A percentile compares a stretch with the other conserved stretches of the same genome.
phyloP scores from a whole-genome alignment of 1,140 invertebrate species.

The Luehdorfia chinensis region DNA sequence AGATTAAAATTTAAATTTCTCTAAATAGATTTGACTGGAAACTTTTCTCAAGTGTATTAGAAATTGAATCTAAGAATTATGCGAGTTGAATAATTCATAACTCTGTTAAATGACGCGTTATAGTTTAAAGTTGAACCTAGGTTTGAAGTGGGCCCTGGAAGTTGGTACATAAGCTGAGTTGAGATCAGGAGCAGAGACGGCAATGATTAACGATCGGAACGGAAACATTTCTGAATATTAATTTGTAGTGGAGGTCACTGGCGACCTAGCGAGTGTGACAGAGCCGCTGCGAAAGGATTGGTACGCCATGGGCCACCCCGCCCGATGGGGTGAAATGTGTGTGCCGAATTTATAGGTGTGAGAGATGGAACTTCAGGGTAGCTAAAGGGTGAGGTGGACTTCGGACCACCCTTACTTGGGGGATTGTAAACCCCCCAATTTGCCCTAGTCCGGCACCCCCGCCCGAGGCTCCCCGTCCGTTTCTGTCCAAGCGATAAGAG shows the following conservation, averaged over 20 bases:
- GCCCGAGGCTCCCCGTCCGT: slow-evolving; percentile 64
- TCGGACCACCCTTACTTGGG: slow-evolving; percentile 66
- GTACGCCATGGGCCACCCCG: slow-evolving; percentile 54
- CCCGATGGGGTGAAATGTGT: slow-evolving; percentile 65
- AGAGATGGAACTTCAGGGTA: slow-evolving; percentile 75
- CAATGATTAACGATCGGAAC: slow-evolving; percentile 70
- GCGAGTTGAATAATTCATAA: too few relatives aligned
- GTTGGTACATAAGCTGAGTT: slow-evolving; percentile 19
- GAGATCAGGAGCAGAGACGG: slow-evolving; percentile 46
- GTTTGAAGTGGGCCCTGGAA: not conserved
- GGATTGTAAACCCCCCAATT: slow-evolving; percentile 60
- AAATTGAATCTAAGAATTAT: too few relatives aligned
- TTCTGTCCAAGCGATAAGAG: slow-evolving; percentile 75
- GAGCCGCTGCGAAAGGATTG: slow-evolving; percentile 69
- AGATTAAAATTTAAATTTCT: too few relatives aligned
- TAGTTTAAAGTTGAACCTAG: too few relatives aligned
- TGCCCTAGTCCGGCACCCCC: slow-evolving; percentile 72
- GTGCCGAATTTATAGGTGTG: slow-evolving; percentile 75
- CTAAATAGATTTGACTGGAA: too few relatives aligned
- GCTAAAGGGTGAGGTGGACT: slow-evolving; percentile 74
- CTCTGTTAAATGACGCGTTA: too few relatives aligned
- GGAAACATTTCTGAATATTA: slow-evolving; percentile 74
- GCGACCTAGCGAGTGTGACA: slow-evolving; percentile 66
- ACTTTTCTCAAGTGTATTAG: too few relatives aligned
- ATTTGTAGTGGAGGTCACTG: slow-evolving; percentile 73